These are phyloP conservation scores for Ganaspis brasiliensis DNA, from an alignment of 2,888 invertebrate species.

Conservation along the genomic window DNA sequence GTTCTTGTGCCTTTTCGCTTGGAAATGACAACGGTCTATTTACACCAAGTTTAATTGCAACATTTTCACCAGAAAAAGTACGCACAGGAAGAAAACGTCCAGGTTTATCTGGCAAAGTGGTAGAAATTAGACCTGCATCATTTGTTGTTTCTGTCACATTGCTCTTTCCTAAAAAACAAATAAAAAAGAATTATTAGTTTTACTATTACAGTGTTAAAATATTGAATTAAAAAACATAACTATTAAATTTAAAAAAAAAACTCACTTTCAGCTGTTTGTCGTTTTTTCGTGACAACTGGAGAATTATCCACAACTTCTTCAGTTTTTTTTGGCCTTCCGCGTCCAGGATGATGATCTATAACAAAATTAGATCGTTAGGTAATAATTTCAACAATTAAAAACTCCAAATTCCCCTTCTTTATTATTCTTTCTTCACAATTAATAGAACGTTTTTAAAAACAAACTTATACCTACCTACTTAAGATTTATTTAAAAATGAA, in stretches of 20 bases:
- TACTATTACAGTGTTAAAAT: no score
- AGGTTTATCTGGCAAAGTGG: slow-evolving; percentile 63
- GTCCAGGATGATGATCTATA: slow-evolving; percentile 59
- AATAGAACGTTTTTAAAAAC: neutral
- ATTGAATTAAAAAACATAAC: slow-evolving; percentile 14
- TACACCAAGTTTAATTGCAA: slow-evolving; percentile 86
- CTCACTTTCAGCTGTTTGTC: slow-evolving; percentile 74
- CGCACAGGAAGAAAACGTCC: slow-evolving; percentile 83
- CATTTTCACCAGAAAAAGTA: slow-evolving; percentile 84
- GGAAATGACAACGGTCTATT: slow-evolving; percentile 83
- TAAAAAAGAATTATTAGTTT: neutral
- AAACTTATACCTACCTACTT: slow-evolving; percentile 9
- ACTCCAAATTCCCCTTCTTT: neutral
- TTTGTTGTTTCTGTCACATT: slow-evolving; percentile 59
- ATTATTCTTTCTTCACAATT: neutral
- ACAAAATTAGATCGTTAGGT: neutral
- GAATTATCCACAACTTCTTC: slow-evolving; percentile 74
- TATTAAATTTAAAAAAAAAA: no score
- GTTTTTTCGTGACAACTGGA: slow-evolving; percentile 68
- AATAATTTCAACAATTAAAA: neutral
- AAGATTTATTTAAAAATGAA: neutral
- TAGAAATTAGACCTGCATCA: slow-evolving; percentile 59
- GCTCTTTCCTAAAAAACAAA: slow-evolving; percentile 67
- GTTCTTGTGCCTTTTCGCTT: slow-evolving; percentile 83
- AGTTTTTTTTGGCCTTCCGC: slow-evolving; percentile 70